Conservation (phyloP, 2,888 invertebrate genomes). For the Podotricha telesiphe region DNA sequence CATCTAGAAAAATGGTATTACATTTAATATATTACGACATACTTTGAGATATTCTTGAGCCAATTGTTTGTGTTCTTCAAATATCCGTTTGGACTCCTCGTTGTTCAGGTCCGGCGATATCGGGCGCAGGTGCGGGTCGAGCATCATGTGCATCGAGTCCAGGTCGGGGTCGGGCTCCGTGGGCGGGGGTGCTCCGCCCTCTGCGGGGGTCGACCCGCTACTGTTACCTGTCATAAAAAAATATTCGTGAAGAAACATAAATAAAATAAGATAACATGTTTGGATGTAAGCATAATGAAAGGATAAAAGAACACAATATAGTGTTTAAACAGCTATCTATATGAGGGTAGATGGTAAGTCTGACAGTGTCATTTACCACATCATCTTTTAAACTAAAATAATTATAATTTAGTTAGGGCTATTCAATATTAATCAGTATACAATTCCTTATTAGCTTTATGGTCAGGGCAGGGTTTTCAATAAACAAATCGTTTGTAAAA, state of each 20-base stretch:
- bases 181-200: conserved; percentile 65
- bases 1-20: too few relatives aligned
- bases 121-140: conserved; percentile 92
- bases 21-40: conserved; percentile 37
- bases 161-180: conserved; percentile 83
- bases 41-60: conserved; percentile 95
- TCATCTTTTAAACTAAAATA: too few relatives aligned
- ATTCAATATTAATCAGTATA: too few relatives aligned
- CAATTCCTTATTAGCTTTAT: too few relatives aligned
- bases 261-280: neutral
- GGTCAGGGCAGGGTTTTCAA: too few relatives aligned
- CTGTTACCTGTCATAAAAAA: conserved; percentile 68
- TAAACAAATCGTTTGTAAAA: too few relatives aligned
- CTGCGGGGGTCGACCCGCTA: conserved; percentile 64
- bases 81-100: conserved; percentile 92
- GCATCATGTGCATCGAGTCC: conserved; percentile 89
- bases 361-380: too few relatives aligned
- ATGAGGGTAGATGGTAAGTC: too few relatives aligned
- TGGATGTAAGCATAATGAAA: neutral
- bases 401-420: too few relatives aligned
- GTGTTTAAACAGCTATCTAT: too few relatives aligned
- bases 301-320: too few relatives aligned
- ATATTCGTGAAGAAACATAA: neutral
- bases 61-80: conserved; percentile 93
- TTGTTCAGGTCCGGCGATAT: conserved; percentile 91